Conservation (phyloP, 2,888 invertebrate genomes). For the Ceramica pisi region DNA sequence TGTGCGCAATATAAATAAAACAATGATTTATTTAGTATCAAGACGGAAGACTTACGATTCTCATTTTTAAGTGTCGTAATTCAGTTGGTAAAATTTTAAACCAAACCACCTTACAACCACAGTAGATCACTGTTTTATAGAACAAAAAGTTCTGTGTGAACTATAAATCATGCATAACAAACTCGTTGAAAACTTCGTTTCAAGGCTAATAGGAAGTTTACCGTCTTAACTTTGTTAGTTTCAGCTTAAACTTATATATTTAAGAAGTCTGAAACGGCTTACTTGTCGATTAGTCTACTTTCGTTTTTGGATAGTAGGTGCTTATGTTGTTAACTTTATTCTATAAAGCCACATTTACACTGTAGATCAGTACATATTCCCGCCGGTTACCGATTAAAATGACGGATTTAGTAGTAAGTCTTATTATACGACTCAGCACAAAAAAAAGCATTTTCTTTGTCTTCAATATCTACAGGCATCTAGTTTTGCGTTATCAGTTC, state of each 20-base stretch:
- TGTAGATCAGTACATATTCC: too few relatives aligned
- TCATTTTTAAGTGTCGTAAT: constrained; percentile 6
- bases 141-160: constrained; percentile 56
- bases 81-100: constrained; percentile 17
- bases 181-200: constrained; percentile 51
- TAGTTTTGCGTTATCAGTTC: too few relatives aligned
- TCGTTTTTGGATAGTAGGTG: constrained; percentile 6
- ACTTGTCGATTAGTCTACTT: constrained; percentile 23
- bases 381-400: neutral
- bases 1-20: constrained; percentile 8
- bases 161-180: constrained; percentile 53
- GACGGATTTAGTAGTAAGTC: neutral
- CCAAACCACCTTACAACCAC: constrained; percentile 10
- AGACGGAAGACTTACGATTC: constrained; percentile 8
- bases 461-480: too few relatives aligned
- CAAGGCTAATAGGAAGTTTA: constrained; percentile 60
- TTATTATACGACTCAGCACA: neutral
- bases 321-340: neutral
- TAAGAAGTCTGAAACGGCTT: constrained; percentile 30
- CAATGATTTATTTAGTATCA: constrained; percentile 5
- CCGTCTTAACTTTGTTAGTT: constrained; percentile 48
- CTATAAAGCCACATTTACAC: too few relatives aligned
- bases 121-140: constrained; percentile 27
- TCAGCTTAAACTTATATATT: constrained; percentile 37
- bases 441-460: too few relatives aligned